These are phyloP conservation scores for Myiozetetes cayanensis DNA, from an alignment of 2,113 vertebrate genomes.

Conservation along the genomic window DNA sequence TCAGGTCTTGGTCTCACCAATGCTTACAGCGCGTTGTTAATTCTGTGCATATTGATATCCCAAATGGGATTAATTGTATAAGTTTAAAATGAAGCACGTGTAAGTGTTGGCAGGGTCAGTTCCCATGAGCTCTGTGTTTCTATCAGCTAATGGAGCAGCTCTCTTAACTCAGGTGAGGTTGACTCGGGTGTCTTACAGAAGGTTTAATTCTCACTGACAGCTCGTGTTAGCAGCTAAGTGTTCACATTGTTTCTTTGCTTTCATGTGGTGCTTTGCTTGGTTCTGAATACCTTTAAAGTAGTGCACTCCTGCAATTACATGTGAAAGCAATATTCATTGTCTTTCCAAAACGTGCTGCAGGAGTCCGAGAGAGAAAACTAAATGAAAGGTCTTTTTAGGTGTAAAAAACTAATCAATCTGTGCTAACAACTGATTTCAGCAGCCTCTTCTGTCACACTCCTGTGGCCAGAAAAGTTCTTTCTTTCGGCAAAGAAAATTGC, in stretches of 20 bases:
- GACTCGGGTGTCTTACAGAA: background rate
- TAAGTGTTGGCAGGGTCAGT: background rate
- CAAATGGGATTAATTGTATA: background rate
- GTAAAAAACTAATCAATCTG: background rate
- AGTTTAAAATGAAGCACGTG: background rate
- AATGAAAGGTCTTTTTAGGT: background rate
- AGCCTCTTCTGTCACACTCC: background rate
- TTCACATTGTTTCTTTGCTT: background rate
- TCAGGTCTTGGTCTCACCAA: background rate
- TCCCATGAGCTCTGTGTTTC: background rate
- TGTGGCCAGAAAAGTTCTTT: background rate
- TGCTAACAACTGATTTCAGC: conserved; percentile 17
- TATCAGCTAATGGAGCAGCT: background rate
- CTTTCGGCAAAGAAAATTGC: conserved; percentile 17
- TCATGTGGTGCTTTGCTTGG: background rate
- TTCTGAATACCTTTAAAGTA: background rate
- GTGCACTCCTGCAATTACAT: background rate
- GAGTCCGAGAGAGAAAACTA: background rate
- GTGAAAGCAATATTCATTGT: background rate
- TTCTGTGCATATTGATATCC: background rate
- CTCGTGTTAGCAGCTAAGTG: background rate
- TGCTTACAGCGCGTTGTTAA: background rate
- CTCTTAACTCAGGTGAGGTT: background rate
- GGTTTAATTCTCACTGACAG: background rate
- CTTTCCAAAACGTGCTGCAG: background rate